Evolutionary conservation across 1,140 invertebrate genomes (phyloP), one percentile per base, ranked within the genome.

Genomic region (Calosoma granatense): DNA sequence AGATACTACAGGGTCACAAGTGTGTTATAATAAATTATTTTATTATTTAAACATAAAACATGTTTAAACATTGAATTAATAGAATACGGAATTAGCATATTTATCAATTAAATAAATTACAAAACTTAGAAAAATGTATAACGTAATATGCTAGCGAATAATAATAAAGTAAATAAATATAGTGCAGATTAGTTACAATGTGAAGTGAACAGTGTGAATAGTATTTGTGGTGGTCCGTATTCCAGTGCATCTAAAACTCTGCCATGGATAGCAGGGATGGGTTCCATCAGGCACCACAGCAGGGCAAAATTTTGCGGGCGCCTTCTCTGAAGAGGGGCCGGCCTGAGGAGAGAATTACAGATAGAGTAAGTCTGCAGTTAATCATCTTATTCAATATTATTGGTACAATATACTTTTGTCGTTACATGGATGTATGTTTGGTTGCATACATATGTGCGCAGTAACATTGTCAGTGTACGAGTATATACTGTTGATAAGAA

Each of bases 271-370:
- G 6, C 6, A 6, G 41, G 3, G 41, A 47, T 11, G 17, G 41
- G 3, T 47, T 47, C 15, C 41, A 12, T 12, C 41, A 47, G 17
- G 6, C n/a, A 36, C 9, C 17, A 3, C 41, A 9, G 17, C 41
- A 47, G 17, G 41, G 73, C 36, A 76, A 74, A 64, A 76, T 86
- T 4, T 76, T 86, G 39, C 78, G 85, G 60, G 84, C 84, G 59
- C 85, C 85, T 1, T 83, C 79, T 23, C 69, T 87, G 58, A 86
- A 86, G 63, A 76, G 86, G 63, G 85, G 84, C 53, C 85, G 84
- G 70, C 79, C 79, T 64, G 83, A 86, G 62, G 78, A 84, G 57
- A 80, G 82, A 55, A 82, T 87, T 57, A 80, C 82, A 30, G 83
- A 87, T 67, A 76, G 84, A 77, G 86, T 88, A 64, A 86, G 85